These are phyloP conservation scores for Sinonovacula constricta DNA, from an alignment of 1,140 invertebrate species.

Conservation along the genomic window DNA sequence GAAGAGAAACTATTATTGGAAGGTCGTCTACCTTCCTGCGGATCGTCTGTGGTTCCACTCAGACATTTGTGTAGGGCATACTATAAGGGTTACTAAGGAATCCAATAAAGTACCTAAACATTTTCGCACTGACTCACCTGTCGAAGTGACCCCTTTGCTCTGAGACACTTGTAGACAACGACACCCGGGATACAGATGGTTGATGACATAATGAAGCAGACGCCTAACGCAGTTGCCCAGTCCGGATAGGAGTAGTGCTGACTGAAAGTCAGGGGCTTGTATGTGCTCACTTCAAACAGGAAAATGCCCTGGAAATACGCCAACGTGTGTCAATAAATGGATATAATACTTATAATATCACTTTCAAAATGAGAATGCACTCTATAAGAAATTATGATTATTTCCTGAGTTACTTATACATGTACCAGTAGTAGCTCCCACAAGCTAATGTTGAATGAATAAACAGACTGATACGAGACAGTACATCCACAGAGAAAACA, in stretches of 20 bases:
- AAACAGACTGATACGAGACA: too few relatives aligned
- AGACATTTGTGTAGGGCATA: too few relatives aligned
- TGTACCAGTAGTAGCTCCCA: too few relatives aligned
- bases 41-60: too few relatives aligned
- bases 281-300: conserved; percentile 16
- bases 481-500: too few relatives aligned
- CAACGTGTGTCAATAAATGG: too few relatives aligned
- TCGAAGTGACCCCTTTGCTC: conserved; percentile 9
- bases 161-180: background rate
- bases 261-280: conserved; percentile 10
- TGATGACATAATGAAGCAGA: conserved; percentile 17
- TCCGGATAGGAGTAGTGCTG: background rate
- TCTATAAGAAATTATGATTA: too few relatives aligned
- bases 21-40: background rate
- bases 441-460: too few relatives aligned
- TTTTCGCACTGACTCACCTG: background rate
- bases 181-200: conserved; percentile 2
- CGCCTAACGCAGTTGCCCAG: conserved; percentile 9
- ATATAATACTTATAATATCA: too few relatives aligned
- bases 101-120: background rate
- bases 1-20: background rate
- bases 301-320: conserved; percentile 31
- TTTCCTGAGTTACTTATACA: too few relatives aligned
- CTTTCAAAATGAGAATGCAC: too few relatives aligned
- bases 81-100: background rate